These are phyloP conservation scores for Denticeps clupeoides DNA, from an alignment of 2,797 vertebrate genomes.

Conservation along the genomic window DNA sequence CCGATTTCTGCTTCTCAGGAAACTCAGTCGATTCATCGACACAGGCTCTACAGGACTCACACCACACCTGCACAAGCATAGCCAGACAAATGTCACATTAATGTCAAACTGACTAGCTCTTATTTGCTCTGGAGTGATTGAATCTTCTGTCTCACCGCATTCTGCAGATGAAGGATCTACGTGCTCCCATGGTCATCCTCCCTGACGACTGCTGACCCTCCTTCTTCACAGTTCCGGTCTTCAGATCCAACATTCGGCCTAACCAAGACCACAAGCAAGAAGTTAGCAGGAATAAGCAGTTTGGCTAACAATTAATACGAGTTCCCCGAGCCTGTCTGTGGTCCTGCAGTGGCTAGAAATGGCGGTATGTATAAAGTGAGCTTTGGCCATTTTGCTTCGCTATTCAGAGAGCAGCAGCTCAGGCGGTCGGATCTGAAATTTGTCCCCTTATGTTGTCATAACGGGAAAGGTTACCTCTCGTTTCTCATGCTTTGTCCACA, in stretches of 20 bases:
- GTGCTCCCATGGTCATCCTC: slow-evolving; percentile 91
- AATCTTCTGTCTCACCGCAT: slow-evolving; percentile 68
- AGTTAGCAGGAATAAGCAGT: background rate
- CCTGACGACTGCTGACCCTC: slow-evolving; percentile 88
- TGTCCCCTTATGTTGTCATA: too few relatives aligned
- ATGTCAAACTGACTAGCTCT: background rate
- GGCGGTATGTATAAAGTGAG: too few relatives aligned
- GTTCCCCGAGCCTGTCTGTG: too few relatives aligned
- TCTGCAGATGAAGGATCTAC: slow-evolving; percentile 91
- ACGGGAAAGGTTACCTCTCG: too few relatives aligned
- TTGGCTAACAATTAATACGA: slow-evolving; percentile 13
- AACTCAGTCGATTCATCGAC: slow-evolving; percentile 79
- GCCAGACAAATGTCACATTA: slow-evolving; percentile 1
- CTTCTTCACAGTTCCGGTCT: slow-evolving; percentile 96
- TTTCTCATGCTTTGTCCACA: too few relatives aligned
- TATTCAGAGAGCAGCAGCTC: too few relatives aligned
- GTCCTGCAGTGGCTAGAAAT: too few relatives aligned
- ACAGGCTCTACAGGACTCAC: slow-evolving; percentile 68
- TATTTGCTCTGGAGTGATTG: too few relatives aligned
- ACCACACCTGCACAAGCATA: slow-evolving; percentile 66
- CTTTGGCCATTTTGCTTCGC: too few relatives aligned
- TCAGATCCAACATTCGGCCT: slow-evolving; percentile 92
- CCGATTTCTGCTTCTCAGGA: slow-evolving; percentile 84
- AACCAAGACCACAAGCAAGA: background rate
- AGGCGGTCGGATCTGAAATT: too few relatives aligned